These are phyloP conservation scores for Nansenia antarctica DNA, from an alignment of 2,113 vertebrate species.

Conservation along the genomic window DNA sequence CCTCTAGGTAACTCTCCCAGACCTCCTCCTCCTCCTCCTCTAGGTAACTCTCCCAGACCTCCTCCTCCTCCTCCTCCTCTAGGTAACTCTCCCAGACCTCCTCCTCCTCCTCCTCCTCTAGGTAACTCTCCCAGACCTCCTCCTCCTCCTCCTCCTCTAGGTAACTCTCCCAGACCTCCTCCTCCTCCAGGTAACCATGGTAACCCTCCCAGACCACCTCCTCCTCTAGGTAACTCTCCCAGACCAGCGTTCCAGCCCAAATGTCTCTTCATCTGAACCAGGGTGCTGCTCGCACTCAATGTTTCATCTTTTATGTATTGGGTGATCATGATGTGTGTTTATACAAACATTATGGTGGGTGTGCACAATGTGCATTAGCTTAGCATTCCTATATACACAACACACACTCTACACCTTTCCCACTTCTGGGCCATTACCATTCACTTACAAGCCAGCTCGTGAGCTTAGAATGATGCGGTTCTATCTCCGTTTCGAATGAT, in stretches of 20 bases:
- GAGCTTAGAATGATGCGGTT: too few relatives aligned
- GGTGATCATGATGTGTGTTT: too few relatives aligned
- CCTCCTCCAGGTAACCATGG: slow-evolving; percentile 92
- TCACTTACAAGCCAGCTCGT: too few relatives aligned
- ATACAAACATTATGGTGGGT: too few relatives aligned
- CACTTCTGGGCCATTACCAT: too few relatives aligned
- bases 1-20: slow-evolving; percentile 93
- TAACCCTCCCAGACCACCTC: too few relatives aligned
- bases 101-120: slow-evolving; percentile 92
- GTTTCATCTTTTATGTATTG: too few relatives aligned
- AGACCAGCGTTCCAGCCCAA: background rate
- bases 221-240: background rate
- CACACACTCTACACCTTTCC: too few relatives aligned
- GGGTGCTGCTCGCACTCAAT: too few relatives aligned
- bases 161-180: slow-evolving; percentile 94
- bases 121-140: slow-evolving; percentile 93
- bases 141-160: slow-evolving; percentile 92
- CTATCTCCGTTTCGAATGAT: too few relatives aligned
- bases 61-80: slow-evolving; percentile 93
- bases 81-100: slow-evolving; percentile 95
- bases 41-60: slow-evolving; percentile 93
- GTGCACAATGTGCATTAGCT: too few relatives aligned
- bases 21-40: slow-evolving; percentile 95
- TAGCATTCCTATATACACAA: too few relatives aligned
- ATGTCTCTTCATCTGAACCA: background rate